Evolutionary conservation across 2,797 vertebrate species (phyloP).

Genomic region (Adelosebastes latens): DNA sequence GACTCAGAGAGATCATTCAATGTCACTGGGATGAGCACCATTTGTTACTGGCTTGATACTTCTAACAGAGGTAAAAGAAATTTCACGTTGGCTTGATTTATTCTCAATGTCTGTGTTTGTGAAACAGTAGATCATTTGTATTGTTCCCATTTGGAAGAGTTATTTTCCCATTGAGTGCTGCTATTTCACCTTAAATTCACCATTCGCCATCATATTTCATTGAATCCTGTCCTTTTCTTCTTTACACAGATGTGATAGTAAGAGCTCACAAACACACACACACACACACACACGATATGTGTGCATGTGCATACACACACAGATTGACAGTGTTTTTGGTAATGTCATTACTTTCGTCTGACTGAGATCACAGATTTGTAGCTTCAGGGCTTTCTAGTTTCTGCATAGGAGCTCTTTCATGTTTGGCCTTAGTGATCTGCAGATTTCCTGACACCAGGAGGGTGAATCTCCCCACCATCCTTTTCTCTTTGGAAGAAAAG

Average conservation of each 20-base stretch:
- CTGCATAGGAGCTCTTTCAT: slow-evolving; percentile 50
- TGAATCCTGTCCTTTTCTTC: slow-evolving; percentile 28
- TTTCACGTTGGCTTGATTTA: slow-evolving; percentile 21
- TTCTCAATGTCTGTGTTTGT: slow-evolving; percentile 29
- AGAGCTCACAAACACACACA: background rate
- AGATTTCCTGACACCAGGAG: slow-evolving; percentile 46
- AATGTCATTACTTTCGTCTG: slow-evolving; percentile 45
- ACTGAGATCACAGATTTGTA: slow-evolving; percentile 41
- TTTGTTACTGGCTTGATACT: slow-evolving; percentile 29
- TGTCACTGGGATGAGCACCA: slow-evolving; percentile 7
- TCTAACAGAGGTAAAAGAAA: slow-evolving; percentile 16
- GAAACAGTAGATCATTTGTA: slow-evolving; percentile 46
- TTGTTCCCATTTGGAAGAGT: slow-evolving; percentile 26
- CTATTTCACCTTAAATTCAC: slow-evolving; percentile 25
- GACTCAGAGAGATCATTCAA: slow-evolving; percentile 17
- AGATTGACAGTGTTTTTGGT: slow-evolving; percentile 25
- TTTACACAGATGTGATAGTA: slow-evolving; percentile 25
- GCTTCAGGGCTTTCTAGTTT: slow-evolving; percentile 42
- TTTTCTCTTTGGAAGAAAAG: slow-evolving; percentile 27
- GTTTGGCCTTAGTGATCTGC: slow-evolving; percentile 41
- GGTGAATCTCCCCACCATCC: slow-evolving; percentile 32
- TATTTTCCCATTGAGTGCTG: slow-evolving; percentile 30
- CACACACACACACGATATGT: background rate
- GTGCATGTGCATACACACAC: slow-evolving; percentile 10
- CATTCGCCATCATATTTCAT: slow-evolving; percentile 35